Percentiles rank a stretch among this genome's conserved stretches.
Evolutionary conservation across 2,888 invertebrate species (phyloP).

Genomic region (Mesorhabditis sp.): DNA sequence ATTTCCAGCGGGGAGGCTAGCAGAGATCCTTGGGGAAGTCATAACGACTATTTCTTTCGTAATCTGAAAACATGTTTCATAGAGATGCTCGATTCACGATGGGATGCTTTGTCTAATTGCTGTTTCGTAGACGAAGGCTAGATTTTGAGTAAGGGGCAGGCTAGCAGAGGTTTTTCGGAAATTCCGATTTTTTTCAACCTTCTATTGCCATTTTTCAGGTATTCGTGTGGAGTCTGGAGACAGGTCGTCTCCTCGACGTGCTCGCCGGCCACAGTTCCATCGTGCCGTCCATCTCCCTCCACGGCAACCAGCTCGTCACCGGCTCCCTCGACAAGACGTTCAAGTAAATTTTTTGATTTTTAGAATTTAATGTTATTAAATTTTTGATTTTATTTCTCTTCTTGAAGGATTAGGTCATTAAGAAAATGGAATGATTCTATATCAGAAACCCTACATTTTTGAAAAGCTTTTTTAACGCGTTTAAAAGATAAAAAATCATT

Average conservation of each 20-base stretch:
- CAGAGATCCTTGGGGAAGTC: too few species aligned
- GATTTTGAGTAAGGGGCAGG: not conserved
- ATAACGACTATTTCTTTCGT: too few species aligned
- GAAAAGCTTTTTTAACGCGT: too few species aligned
- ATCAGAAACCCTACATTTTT: too few species aligned
- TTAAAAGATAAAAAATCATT: not conserved
- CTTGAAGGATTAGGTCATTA: too few species aligned
- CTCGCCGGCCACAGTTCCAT: slow-evolving; percentile 90
- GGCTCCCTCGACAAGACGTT: slow-evolving; percentile 83
- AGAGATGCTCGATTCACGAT: too few species aligned
- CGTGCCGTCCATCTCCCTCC: slow-evolving; percentile 77
- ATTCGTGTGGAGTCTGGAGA: slow-evolving; percentile 90
- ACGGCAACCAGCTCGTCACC: slow-evolving; percentile 67
- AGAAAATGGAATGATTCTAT: too few species aligned
- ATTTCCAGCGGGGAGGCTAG: too few species aligned
- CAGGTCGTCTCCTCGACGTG: slow-evolving; percentile 82
- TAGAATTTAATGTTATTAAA: not conserved
- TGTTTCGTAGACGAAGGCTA: too few species aligned
- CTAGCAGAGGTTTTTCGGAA: too few species aligned
- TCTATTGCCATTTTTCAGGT: slow-evolving; percentile 66
- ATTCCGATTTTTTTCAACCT: not conserved
- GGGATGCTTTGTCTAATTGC: too few species aligned
- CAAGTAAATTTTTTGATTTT: slow-evolving; percentile 14
- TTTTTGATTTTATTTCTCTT: not conserved
- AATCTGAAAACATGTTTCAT: too few species aligned